A percentile compares a stretch with the other conserved stretches of the same genome.
These are phyloP conservation scores for Ginglymostoma cirratum DNA, from an alignment of 2,113 vertebrate genomes.

Conservation along the genomic window DNA sequence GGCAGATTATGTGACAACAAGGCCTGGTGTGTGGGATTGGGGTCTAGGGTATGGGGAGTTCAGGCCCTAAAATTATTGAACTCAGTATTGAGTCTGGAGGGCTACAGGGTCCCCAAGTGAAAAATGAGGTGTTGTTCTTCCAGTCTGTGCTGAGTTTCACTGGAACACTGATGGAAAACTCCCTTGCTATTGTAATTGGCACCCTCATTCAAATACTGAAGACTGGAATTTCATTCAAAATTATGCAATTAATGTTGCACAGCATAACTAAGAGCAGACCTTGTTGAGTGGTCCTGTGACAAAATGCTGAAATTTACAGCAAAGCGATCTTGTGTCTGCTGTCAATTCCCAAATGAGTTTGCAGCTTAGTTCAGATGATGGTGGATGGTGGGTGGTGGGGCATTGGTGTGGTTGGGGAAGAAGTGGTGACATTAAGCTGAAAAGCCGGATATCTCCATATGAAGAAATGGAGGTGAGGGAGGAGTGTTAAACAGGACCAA, in stretches of 20 bases:
- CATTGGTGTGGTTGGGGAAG: not conserved
- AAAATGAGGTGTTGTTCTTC: too few relatives aligned
- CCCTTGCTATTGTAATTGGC: not conserved
- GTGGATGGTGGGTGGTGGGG: not conserved
- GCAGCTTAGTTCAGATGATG: not conserved
- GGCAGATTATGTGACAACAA: too few relatives aligned
- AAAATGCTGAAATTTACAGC: not conserved
- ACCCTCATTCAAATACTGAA: not conserved
- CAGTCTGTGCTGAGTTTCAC: too few relatives aligned
- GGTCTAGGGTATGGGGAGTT: too few relatives aligned
- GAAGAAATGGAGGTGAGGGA: not conserved
- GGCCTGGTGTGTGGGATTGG: too few relatives aligned
- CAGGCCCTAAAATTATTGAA: too few relatives aligned
- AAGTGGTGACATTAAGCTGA: not conserved
- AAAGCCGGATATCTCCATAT: not conserved
- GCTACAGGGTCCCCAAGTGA: too few relatives aligned
- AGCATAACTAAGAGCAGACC: not conserved
- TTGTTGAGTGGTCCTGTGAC: not conserved
- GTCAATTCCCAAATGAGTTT: not conserved
- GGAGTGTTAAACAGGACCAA: not conserved
- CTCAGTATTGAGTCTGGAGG: too few relatives aligned
- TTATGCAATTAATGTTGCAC: not conserved
- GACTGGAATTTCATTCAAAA: not conserved
- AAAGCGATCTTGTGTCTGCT: not conserved
- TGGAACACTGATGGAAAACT: not conserved